These are phyloP conservation scores for Ifrita kowaldi DNA, from an alignment of 2,113 vertebrate genomes.

Conservation along the genomic window DNA sequence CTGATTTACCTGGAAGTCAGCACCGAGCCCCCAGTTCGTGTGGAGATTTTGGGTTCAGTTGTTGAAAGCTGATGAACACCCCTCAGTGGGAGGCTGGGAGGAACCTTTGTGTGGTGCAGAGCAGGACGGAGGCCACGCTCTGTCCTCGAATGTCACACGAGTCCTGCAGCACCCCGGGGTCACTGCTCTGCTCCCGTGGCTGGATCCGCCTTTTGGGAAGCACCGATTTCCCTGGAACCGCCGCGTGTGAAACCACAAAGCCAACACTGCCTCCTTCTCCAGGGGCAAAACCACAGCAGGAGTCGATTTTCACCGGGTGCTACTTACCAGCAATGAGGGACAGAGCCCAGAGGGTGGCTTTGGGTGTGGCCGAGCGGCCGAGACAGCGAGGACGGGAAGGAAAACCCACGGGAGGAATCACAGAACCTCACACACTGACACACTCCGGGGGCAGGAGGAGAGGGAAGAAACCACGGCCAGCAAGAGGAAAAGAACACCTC, in stretches of 20 bases:
- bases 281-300: neutral
- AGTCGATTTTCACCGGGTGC: neutral
- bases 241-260: neutral
- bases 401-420: neutral
- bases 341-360: neutral
- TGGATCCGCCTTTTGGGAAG: neutral
- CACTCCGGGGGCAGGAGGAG: neutral
- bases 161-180: neutral
- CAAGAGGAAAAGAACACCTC: conserved; percentile 18
- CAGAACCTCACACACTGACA: conserved; percentile 24
- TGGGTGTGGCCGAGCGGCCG: neutral
- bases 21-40: accelerated
- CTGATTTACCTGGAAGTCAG: neutral
- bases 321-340: neutral
- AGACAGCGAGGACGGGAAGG: neutral
- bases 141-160: neutral
- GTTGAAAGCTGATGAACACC: neutral
- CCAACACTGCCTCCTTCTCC: neutral
- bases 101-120: neutral
- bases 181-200: neutral
- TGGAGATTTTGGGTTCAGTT: neutral
- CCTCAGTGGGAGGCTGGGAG: neutral
- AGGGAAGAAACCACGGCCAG: neutral
- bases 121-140: neutral
- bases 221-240: neutral